phyloP scores from a whole-genome alignment of 2,888 invertebrate species.

The Papilio elwesi region DNA sequence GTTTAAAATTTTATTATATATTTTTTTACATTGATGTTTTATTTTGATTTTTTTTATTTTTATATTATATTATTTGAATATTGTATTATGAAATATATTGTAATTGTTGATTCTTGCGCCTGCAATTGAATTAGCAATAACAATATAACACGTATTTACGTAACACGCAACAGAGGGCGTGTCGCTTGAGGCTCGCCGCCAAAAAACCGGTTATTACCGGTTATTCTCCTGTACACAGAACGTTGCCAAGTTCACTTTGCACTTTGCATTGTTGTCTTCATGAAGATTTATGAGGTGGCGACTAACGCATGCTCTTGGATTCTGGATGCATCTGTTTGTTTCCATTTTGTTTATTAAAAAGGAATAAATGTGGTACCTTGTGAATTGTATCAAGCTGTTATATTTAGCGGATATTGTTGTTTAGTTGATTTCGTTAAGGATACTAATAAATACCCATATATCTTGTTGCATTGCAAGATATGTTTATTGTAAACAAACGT shows the following conservation, averaged over 20 bases:
- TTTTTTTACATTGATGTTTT: too few species aligned
- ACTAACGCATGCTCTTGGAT: not conserved
- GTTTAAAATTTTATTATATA: too few species aligned
- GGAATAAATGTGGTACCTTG: too few species aligned
- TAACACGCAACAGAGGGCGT: slow-evolving; percentile 28
- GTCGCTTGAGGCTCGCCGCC: slow-evolving; percentile 26
- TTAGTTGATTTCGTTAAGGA: too few species aligned
- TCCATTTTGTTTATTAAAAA: not conserved
- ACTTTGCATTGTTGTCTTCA: slow-evolving; percentile 18
- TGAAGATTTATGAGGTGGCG: not conserved
- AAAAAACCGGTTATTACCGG: slow-evolving; percentile 35
- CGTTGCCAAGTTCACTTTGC: slow-evolving; percentile 20
- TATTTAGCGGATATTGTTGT: not conserved
- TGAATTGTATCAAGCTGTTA: not conserved
- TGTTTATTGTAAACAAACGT: too few species aligned
- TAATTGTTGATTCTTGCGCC: not conserved
- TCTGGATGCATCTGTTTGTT: not conserved
- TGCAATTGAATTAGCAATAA: slow-evolving; percentile 1
- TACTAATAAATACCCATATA: too few species aligned
- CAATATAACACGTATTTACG: not conserved
- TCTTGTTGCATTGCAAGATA: too few species aligned
- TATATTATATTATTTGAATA: too few species aligned
- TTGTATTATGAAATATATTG: too few species aligned
- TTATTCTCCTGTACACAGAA: slow-evolving; percentile 8
- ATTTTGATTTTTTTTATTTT: too few species aligned